Evolutionary conservation across 1,140 invertebrate species (phyloP).

Genomic region (Pseudomyrmex gracilis): DNA sequence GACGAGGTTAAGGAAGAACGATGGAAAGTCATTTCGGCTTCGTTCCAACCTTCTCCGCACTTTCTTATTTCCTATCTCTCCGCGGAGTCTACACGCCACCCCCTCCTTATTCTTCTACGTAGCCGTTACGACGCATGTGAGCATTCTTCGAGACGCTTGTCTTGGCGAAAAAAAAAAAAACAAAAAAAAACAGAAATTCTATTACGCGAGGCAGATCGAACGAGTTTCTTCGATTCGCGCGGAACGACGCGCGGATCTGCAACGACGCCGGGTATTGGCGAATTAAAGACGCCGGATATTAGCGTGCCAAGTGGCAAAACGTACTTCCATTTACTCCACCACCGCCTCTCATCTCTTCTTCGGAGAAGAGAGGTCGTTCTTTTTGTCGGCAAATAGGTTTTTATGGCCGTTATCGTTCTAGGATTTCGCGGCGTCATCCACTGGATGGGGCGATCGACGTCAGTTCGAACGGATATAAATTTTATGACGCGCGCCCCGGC

Average conservation of each 20-base stretch:
- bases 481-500: conserved; percentile 50
- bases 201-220: conserved; percentile 59
- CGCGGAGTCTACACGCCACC: conserved; percentile 33
- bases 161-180: conserved; percentile 49
- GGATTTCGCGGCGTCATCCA: conserved; percentile 32
- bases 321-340: conserved; percentile 20
- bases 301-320: conserved; percentile 63
- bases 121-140: conserved; percentile 53
- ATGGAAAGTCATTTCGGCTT: conserved; percentile 68
- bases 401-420: conserved; percentile 28
- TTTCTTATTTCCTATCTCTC: not conserved
- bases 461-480: conserved; percentile 54
- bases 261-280: conserved; percentile 51
- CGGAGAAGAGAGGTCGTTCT: not conserved
- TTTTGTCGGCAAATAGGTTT: conserved; percentile 48
- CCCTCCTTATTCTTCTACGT: conserved; percentile 52
- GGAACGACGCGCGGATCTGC: conserved; percentile 31
- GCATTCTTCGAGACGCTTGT: conserved; percentile 52
- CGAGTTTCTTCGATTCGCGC: conserved; percentile 65
- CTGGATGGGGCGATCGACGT: conserved; percentile 19
- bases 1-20: conserved; percentile 61
- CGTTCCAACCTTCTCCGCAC: conserved; percentile 3
- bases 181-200: conserved; percentile 53
- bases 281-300: conserved; percentile 69
- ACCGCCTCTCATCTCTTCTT: not conserved